Base-by-base conservation (phyloP, 2,797 vertebrate genomes). In the Takifugu ocellatus region DNA sequence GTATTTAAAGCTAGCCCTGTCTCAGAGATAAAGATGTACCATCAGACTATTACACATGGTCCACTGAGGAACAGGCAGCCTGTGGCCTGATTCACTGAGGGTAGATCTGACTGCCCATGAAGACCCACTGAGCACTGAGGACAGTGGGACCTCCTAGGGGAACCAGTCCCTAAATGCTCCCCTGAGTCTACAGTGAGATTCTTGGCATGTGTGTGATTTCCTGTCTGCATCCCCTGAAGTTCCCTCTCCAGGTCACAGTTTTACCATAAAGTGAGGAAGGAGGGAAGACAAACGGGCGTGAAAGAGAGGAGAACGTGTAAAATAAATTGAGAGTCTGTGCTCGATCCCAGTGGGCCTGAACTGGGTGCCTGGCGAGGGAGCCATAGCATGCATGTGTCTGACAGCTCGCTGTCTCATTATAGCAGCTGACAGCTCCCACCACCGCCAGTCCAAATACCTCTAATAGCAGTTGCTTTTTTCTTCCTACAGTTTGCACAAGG, bases 361-460 rank as follows among this genome's bases (percentile, higher is more conserved):
- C 87, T 63, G 85, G 84, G 85, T 84, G 55, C 79, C 77, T 81
- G 72, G 87, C 89, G 80, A 85, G 91, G 89, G 87, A 90, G 85
- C 84, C 80, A 89, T 91, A 90, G 89, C 88, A 90, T 73, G 77
- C 66, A 46, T 76, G 78, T 78, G 79, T 91, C 68, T 92, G 90
- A 92, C 90, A 91, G 87, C 87, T 90, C 84, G 88, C 82, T 87
- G 81, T 86, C 84, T 91, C 85, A 90, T 91, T 91, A 89, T 61
- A 24, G 81, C 77, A 74, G 74, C 74, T 84, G 83, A 85, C 85
- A 84, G 84, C 85, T 88, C 88, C 80, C 75, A 87, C 66, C 55
- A 46, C 16, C 46, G 73, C 49, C 69, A 72, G 59, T 75, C 74
- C 76, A 44, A 68, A 65, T 14, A 10, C 36, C 10, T 39, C 14